Base-by-base conservation (phyloP, 2,888 invertebrate genomes). In the Caenorhabditis sp. region DNA sequence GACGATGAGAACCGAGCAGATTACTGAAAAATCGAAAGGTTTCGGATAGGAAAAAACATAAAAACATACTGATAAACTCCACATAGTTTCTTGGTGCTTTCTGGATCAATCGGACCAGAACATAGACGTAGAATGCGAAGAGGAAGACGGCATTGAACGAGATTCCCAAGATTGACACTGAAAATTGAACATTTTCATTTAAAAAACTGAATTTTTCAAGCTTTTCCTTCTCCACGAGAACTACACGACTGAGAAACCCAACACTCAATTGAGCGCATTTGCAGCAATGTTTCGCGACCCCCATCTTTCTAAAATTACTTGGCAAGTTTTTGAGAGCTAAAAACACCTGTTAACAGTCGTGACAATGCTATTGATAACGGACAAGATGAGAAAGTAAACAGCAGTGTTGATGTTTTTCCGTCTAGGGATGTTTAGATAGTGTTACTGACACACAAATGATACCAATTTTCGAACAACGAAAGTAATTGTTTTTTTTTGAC, bases 111-210 rank as follows among this genome's bases (percentile, higher is more conserved):
- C 70, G 68, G 24, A 82, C 55, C 32, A 82, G 22, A 5, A 18
- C 62, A 35, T 82, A 82, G 32, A 82, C 61, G 55, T 74, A 82
- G 22, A 79, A 69, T 0, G 68, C 26, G 28, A 82, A 65, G 8
- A 82, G 55, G 32, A 64, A 55, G 32, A 79, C 64, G 13, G 78
- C 74, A 32, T 82, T 82, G 74, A 82, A 82, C 9, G 58, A 47
- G 32, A 82, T 64, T 44, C 82, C 82, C 28, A 82, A 74, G 32
- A 82, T 74, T n/a, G 82, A 44, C n/a, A 82, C 82, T 82, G 72
- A 26, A 80, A 80, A n/a, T n/a, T n/a, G n/a, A n/a, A n/a, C n/a
- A n/a, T n/a, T n/a, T n/a, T n/a, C n/a, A n/a, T n/a, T n/a, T n/a
- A n/a, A n/a, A n/a, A n/a, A n/a, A n/a, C n/a, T n/a, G n/a, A n/a